Evolutionary conservation across 2,797 vertebrate genomes (phyloP), one percentile per base, ranked within the genome.

Genomic region (Falco biarmicus): DNA sequence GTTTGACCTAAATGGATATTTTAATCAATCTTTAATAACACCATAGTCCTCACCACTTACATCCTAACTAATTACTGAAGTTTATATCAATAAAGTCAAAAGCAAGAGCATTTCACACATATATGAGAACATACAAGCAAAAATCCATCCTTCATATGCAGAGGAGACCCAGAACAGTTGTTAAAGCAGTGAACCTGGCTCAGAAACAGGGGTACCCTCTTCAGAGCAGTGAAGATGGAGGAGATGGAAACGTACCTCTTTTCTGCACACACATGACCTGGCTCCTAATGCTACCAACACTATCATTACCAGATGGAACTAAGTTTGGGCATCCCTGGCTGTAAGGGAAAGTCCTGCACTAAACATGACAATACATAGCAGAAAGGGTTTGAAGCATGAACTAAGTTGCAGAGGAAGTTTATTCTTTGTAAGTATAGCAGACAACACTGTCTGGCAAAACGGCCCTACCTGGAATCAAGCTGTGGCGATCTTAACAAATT

Each of bases 121-220:
- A 32, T 0, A 29, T 0, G 0, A 68, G n/a, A 19, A 59, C 19
- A 31, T 18, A 22, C 16, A 32, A 5, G 32, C 22, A 84, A 74
- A 85, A 86, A 51, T 31, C 17, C 18, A 39, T 59, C 16, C 31
- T 51, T 65, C 64, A 54, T 57, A 39, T 0, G 10, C 15, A 60
- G 34, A 71, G 15, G 15, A 80, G 47, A 37, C 15, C 22, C 8
- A 5, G 1, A 69, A 37, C 17, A 64, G 10, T 10, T 84, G 17
- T 20, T 43, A 64, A 71, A 91, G 26, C 53, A 68, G 18, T 22
- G 29, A 84, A 63, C 7, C 17, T 39, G 24, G 51, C 22, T 74
- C 64, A 85, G 28, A 90, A 81, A 34, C 70, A 47, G 45, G 34
- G 32, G 19, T 61, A 18, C 10, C 14, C 14, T 53, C 50, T 77